Evolutionary conservation across 2,797 vertebrate genomes (phyloP), one percentile per base, ranked within the genome.

Genomic region (Diplodus sargus): DNA sequence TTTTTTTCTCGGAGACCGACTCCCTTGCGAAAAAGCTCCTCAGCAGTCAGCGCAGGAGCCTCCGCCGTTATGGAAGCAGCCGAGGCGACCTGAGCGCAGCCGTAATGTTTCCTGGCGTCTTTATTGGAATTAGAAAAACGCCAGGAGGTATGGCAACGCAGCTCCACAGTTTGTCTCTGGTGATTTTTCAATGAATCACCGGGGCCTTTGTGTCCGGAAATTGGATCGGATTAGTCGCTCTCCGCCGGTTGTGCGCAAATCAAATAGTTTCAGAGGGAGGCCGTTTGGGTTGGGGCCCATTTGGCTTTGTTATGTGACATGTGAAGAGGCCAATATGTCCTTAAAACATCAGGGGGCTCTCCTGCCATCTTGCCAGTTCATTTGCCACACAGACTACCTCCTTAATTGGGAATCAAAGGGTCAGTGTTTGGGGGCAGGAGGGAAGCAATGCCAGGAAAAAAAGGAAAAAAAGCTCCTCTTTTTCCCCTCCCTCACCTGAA

Each of bases 51-150:
- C 30, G 64, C 53, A 48, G 54, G 43, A 81, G 72, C 61, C 34
- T 59, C 78, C 13, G 62, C 63, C 18, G 78, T 34, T 54, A 12
- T 14, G 78, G 70, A 87, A 70, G 76, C 69, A 34, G 82, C 69
- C 65, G 68, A 54, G 70, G 85, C 75, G 75, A 81, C 72, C 65
- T 79, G 75, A 72, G 79, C 54, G 54, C 79, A 62, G 71, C 76
- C 56, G 79, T 81, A 53, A 79, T 61, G 28, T 49, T 54, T 68
- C 59, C 68, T 61, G 74, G 72, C 69, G 15, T 86, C 73, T 85
- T 81, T 81, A 83, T 85, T 82, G 48, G 73, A 88, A 89, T 87
- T 54, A 84, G 39, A 87, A 45, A 34, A 79, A 78, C 49, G 48
- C 74, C 63, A 59, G 65, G 30, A 85, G 82, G 79, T 45, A 34